phyloP scores from a whole-genome alignment of 2,113 vertebrate species.

The Hucho hucho region DNA sequence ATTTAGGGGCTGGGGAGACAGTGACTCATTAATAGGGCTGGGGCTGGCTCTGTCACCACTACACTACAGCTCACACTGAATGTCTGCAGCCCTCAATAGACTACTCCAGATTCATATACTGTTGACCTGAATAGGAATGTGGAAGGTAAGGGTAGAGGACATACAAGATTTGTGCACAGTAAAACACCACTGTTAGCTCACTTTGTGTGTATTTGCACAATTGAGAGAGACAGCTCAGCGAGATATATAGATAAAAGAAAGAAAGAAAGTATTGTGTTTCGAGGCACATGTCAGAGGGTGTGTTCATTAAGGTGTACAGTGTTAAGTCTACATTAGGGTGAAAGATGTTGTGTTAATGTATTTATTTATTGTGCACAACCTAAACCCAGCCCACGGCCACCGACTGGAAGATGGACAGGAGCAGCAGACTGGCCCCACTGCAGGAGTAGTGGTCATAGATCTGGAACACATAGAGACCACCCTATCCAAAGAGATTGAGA shows the following conservation, averaged over 20 bases:
- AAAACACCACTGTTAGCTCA: too few species aligned
- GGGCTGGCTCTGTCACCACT: constrained; percentile 38
- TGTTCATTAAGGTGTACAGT: too few species aligned
- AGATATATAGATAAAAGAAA: background rate
- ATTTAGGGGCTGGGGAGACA: constrained; percentile 59
- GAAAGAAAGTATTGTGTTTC: background rate
- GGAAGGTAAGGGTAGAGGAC: background rate
- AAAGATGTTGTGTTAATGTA: background rate
- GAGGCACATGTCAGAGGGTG: too few species aligned
- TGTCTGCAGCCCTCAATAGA: constrained; percentile 34
- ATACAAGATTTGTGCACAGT: background rate
- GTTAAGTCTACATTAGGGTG: background rate
- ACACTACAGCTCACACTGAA: constrained; percentile 9
- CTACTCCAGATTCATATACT: constrained; percentile 52
- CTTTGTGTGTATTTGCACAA: background rate
- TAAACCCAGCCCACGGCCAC: constrained; percentile 73
- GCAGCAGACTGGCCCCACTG: constrained; percentile 72
- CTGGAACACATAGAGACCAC: constrained; percentile 75
- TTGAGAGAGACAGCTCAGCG: background rate
- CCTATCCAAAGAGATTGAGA: constrained; percentile 41
- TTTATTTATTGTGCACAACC: background rate
- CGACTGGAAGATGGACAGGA: constrained; percentile 72
- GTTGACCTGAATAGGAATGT: constrained; percentile 19
- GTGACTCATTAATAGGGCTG: constrained; percentile 41
- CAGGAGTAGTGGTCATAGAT: constrained; percentile 75